Base-by-base conservation (phyloP, 2,888 invertebrate genomes). In the Pinctada fucata region DNA sequence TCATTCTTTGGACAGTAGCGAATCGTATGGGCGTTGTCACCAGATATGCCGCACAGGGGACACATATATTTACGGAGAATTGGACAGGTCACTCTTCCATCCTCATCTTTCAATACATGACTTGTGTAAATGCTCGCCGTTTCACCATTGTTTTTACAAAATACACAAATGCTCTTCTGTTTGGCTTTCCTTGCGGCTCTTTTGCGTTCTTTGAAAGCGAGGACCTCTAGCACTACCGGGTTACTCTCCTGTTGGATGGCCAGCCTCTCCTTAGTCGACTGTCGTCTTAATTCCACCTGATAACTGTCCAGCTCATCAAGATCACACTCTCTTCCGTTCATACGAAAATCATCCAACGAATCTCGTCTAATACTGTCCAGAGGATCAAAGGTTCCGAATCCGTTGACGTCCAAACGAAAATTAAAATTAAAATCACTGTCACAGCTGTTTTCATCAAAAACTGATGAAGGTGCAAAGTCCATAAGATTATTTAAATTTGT, bases 61-160 rank as follows among this genome's bases (percentile, higher is more conserved):
- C 96, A 96, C 16, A 93, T 93, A 92, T 95, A 96, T 71, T 94
- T 94, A 84, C 95, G 94, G 87, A 96, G 93, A 87, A 96, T 95
- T 50, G 96, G 96, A 90, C 96, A 96, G 13, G 91, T 80, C 13
- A 95, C 94, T 71, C 94, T 93, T 1, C 96, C 95, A 3, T 90
- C 90, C 63, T 92, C 92, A 89, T 95, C 95, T 88, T 95, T 95
- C 78, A 96, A 93, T 64, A 93, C 88, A 92, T 96, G 96, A 80
- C 94, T 92, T 75, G 94, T 94, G 90, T 95, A 96, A 87, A 94
- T 94, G 73, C 93, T 92, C 80, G 94, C 94, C 67, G 94, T 94
- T 91, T 96, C 96, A 77, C 95, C 95, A 90, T 96, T 96, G 91
- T 96, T 96, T 92, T 95, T 95, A 92, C 96, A 96, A 92, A 96